Evolutionary conservation across 2,113 vertebrate species (phyloP).

Genomic region (Prietella phreatophila): DNA sequence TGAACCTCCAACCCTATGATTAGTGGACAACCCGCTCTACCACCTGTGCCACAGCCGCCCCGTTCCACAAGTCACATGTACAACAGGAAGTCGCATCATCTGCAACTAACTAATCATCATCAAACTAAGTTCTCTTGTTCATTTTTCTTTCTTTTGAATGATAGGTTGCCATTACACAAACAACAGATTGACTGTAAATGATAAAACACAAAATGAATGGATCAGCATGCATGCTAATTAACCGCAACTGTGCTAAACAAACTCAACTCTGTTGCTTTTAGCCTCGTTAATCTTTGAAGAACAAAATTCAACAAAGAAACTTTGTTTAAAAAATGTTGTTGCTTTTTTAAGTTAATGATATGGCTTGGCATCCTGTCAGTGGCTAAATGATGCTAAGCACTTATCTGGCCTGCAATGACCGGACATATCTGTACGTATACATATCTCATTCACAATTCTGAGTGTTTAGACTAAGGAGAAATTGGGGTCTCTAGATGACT

Average conservation of each 20-base stretch:
- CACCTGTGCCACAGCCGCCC: too few relatives aligned
- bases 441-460: not conserved
- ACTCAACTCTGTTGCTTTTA: not conserved
- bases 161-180: not conserved
- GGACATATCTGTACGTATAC: not conserved
- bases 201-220: conserved; percentile 79
- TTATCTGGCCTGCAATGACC: not conserved
- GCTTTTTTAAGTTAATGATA: too few relatives aligned
- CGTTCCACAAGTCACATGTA: not conserved
- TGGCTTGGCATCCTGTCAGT: not conserved
- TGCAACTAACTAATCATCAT: too few relatives aligned
- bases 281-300: not conserved
- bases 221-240: not conserved
- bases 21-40: too few relatives aligned
- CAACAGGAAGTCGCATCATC: not conserved
- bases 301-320: not conserved
- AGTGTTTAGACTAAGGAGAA: not conserved
- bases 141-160: not conserved
- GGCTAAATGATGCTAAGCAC: not conserved
- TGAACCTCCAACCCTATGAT: too few relatives aligned
- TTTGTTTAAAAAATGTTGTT: not conserved
- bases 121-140: not conserved
- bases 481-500: not conserved
- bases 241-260: too few relatives aligned
- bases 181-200: conserved; percentile 75